Conservation (phyloP, 2,113 vertebrate species). For the Sylvilagus bachmani region DNA sequence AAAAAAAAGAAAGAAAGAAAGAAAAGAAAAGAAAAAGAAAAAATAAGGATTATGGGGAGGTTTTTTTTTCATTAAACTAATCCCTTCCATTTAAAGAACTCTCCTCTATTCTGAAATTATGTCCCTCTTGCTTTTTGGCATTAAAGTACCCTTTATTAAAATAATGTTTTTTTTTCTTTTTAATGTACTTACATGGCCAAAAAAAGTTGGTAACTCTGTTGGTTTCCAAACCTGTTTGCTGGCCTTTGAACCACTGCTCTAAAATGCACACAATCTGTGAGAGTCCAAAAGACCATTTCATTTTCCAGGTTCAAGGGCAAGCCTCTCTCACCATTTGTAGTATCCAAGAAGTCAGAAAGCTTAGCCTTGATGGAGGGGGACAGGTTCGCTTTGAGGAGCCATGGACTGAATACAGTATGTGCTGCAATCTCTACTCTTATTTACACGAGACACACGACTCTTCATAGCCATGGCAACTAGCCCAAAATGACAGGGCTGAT, state of each 20-base stretch:
- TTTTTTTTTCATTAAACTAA: neutral
- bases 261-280: neutral
- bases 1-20: no score
- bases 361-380: neutral
- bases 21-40: neutral
- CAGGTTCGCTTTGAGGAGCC: no score
- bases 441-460: neutral
- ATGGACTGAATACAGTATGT: neutral
- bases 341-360: neutral
- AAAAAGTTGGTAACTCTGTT: neutral
- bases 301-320: neutral
- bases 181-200: neutral
- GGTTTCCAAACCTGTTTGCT: neutral
- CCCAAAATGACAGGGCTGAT: conserved; percentile 48
- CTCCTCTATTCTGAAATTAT: conserved; percentile 21
- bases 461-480: conserved; percentile 19
- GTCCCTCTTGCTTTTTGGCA: neutral
- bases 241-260: neutral
- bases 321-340: neutral
- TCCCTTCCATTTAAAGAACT: conserved; percentile 38
- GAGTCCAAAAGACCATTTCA: neutral
- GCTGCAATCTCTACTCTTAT: neutral
- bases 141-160: conserved; percentile 43
- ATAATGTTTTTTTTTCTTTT: neutral
- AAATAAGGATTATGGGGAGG: neutral